A percentile compares a stretch with the other conserved stretches of the same genome.
Evolutionary conservation across 2,888 invertebrate species (phyloP).

Genomic region (Oligia fasciuncula): DNA sequence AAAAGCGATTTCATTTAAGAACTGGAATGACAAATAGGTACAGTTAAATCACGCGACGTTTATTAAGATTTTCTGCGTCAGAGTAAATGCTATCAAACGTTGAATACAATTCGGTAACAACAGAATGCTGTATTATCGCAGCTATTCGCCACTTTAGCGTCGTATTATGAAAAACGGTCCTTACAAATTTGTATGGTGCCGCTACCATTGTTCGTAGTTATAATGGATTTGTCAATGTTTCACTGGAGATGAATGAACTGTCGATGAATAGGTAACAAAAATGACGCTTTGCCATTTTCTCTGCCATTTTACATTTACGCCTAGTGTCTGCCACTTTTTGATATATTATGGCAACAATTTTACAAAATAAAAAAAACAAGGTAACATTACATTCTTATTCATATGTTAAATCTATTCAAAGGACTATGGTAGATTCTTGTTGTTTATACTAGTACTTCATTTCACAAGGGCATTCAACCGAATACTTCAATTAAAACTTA

Average conservation of each 20-base stretch:
- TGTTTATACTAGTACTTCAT: neutral
- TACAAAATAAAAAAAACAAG: neutral
- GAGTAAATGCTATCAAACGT: slow-evolving; percentile 50
- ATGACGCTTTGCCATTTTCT: slow-evolving; percentile 52
- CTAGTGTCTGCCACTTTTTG: slow-evolving; percentile 9
- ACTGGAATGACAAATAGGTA: slow-evolving; percentile 27
- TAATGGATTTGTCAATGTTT: slow-evolving; percentile 88
- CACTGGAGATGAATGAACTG: slow-evolving; percentile 84
- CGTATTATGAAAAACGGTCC: slow-evolving; percentile 66
- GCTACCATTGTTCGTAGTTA: slow-evolving; percentile 82
- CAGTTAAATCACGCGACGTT: slow-evolving; percentile 30
- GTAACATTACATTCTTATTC: neutral
- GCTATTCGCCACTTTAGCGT: slow-evolving; percentile 62
- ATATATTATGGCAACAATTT: neutral
- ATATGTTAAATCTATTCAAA: neutral
- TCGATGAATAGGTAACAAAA: slow-evolving; percentile 67
- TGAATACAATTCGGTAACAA: slow-evolving; percentile 53
- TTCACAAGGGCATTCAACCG: neutral
- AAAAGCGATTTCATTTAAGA: slow-evolving; percentile 26
- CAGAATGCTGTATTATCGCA: slow-evolving; percentile 56
- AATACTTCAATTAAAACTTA: slow-evolving; percentile 39
- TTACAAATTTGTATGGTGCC: slow-evolving; percentile 75
- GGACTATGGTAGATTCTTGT: neutral
- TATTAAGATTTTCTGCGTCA: slow-evolving; percentile 52
- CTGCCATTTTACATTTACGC: slow-evolving; percentile 50